These are phyloP conservation scores for Mastomys natalensis DNA, from an alignment of 2,113 vertebrate genomes.

Conservation along the genomic window DNA sequence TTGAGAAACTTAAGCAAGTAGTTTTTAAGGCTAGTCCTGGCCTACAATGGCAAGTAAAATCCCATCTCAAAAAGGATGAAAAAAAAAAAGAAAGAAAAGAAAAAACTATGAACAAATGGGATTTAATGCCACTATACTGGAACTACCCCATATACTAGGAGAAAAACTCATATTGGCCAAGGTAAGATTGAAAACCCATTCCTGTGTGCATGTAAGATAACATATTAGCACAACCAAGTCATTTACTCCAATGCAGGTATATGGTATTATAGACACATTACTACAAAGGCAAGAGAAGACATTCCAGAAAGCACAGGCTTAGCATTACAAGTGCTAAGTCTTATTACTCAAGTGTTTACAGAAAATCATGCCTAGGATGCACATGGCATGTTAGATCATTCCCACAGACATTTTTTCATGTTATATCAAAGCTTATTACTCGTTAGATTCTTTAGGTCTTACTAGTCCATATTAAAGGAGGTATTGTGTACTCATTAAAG, in stretches of 20 bases:
- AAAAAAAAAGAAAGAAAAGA: background rate
- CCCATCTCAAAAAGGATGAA: background rate
- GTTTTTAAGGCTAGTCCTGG: background rate
- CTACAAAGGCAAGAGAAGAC: background rate
- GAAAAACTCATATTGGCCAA: background rate
- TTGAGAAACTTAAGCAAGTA: background rate
- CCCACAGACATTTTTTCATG: background rate
- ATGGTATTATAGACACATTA: background rate
- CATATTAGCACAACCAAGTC: background rate
- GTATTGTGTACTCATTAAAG: background rate
- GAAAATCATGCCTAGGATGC: background rate
- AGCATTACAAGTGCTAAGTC: background rate
- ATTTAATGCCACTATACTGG: background rate
- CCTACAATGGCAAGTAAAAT: background rate
- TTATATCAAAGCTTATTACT: slow-evolving; percentile 12
- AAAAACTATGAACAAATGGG: background rate
- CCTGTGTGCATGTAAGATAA: background rate
- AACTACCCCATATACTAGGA: background rate
- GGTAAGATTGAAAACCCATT: background rate
- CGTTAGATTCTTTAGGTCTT: slow-evolving; percentile 5
- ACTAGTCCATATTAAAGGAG: slow-evolving; percentile 39
- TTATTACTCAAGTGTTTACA: background rate
- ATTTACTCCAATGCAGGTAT: slow-evolving; percentile 2
- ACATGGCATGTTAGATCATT: background rate
- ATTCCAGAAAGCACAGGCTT: background rate